Percentiles rank a stretch among this genome's conserved stretches.
Conservation (phyloP, 92 coral and sea anemone species). For the Anthopleura xanthogrammica region DNA sequence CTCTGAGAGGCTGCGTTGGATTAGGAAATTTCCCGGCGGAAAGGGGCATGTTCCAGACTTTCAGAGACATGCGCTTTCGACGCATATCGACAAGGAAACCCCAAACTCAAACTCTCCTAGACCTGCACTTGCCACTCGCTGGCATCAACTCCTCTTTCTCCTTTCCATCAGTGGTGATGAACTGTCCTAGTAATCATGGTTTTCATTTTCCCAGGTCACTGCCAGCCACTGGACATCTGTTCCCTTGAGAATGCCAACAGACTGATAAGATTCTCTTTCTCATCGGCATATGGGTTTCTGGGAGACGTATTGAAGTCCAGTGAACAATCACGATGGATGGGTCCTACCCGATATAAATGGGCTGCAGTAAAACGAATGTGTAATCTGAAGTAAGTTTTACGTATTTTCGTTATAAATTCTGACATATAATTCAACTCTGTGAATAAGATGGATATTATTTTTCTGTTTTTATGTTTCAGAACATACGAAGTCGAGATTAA, state of each 20-base stretch:
- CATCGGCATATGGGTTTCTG: slow-evolving; percentile 80
- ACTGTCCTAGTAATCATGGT: not conserved
- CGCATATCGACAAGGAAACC: no score
- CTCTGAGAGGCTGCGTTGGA: no score
- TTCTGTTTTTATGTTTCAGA: slow-evolving; percentile 16
- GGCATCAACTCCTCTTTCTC: no score
- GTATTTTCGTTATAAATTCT: not conserved
- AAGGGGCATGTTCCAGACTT: no score
- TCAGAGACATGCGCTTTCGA: no score
- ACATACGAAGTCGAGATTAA: slow-evolving; percentile 71
- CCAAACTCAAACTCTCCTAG: no score
- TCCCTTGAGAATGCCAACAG: slow-evolving; percentile 68
- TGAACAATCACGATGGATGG: slow-evolving; percentile 86
- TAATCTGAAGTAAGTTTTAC: slow-evolving; percentile 49
- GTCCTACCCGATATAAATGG: slow-evolving; percentile 89
- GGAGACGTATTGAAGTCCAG: slow-evolving; percentile 88
- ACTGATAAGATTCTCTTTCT: slow-evolving; percentile 70
- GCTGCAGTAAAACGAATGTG: slow-evolving; percentile 75
- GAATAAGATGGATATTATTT: no score
- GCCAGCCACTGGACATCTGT: slow-evolving; percentile 72
- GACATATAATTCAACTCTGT: no score
- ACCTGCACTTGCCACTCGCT: no score
- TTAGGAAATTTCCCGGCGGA: no score
- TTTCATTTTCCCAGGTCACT: slow-evolving; percentile 41
- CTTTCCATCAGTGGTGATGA: no score